These are phyloP conservation scores for Lampropteryx suffumata DNA, from an alignment of 2,888 invertebrate species.

Conservation along the genomic window DNA sequence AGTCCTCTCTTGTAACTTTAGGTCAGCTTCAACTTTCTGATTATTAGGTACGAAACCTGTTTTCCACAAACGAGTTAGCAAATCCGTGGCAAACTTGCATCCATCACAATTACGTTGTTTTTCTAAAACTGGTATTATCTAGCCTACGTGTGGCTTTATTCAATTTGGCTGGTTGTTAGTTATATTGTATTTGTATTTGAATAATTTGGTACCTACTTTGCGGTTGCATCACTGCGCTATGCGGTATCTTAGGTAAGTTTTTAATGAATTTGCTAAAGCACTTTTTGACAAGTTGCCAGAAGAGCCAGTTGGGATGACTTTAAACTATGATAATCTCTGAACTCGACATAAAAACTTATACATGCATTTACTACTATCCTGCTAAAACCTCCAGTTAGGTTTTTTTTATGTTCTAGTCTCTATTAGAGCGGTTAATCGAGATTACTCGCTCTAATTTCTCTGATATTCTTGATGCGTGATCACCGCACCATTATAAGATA, in stretches of 20 bases:
- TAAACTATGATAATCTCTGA: slow-evolving; percentile 9
- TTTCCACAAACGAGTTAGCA: slow-evolving; percentile 15
- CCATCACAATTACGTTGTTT: slow-evolving; percentile 18
- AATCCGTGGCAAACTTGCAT: slow-evolving; percentile 24
- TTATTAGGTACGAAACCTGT: slow-evolving; percentile 9
- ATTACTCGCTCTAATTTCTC: slow-evolving; percentile 22
- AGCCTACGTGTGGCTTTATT: slow-evolving; percentile 15
- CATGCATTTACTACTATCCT: slow-evolving; percentile 1
- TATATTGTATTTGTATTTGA: slow-evolving; percentile 4
- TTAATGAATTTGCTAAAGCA: slow-evolving; percentile 11
- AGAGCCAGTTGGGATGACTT: slow-evolving; percentile 7
- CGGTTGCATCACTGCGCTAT: slow-evolving; percentile 22
- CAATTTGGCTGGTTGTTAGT: slow-evolving; percentile 5
- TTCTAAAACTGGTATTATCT: slow-evolving; percentile 24
- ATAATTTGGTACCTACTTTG: slow-evolving; percentile 8
- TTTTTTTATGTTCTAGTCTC: background rate
- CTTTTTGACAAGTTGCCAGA: slow-evolving; percentile 20
- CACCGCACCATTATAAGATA: slow-evolving; percentile 11
- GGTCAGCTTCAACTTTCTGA: slow-evolving; percentile 10
- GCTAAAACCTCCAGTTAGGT: background rate
- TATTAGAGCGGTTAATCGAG: slow-evolving; percentile 4
- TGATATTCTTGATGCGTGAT: slow-evolving; percentile 19
- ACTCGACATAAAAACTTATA: background rate
- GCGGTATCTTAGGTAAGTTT: slow-evolving; percentile 19
- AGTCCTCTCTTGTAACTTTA: too few relatives aligned